Evolutionary conservation across 2,113 vertebrate species (phyloP), one percentile per base, ranked within the genome.

Genomic region (Eclectus roratus): DNA sequence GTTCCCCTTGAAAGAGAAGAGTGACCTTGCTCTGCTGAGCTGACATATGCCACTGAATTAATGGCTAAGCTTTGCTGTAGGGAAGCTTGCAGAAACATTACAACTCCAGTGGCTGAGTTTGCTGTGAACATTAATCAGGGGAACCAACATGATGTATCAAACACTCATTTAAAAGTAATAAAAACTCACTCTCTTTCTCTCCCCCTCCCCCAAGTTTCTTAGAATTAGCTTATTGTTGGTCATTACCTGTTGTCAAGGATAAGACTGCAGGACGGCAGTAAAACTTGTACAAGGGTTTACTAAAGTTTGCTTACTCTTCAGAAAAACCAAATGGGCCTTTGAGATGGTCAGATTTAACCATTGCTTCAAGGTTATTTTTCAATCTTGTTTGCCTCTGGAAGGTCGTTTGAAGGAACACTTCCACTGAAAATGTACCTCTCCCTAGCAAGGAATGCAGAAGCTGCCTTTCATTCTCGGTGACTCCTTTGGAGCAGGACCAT

Each of bases 31-130:
- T 98, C 97, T 98, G 98, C 98, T 96, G 98, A 98, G 98, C 97
- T 98, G 98, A 98, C 98, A 98, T 98, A 97, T 98, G 98, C 98
- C 97, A 97, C 96, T 98, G 98, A 98, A 98, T 98, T 98, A 98
- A 98, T 98, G 98, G 98, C 95, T 92, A 89, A 96, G 97, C 97
- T 97, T 98, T 97, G 98, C 97, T 98, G 97, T 98, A 97, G 97
- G 97, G 97, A 97, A 97, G 97, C 98, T 97, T 96, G 95, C 92
- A 78, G 98, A 98, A 97, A 98, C 98, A 98, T 98, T 98, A 98
- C 98, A 97, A 95, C 94, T 97, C 97, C 97, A 97, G 77, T 97
- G 97, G 96, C 98, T 96, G 97, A 96, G 95, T 97, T 97, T 97
- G 97, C 94, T 93, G 93, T 74, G 98, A 97, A 97, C 98, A 98